Percentiles rank a stretch among this genome's conserved stretches.
These are phyloP conservation scores for Drosophila kohkoa DNA, from an alignment of 1,140 invertebrate species.

Conservation along the genomic window DNA sequence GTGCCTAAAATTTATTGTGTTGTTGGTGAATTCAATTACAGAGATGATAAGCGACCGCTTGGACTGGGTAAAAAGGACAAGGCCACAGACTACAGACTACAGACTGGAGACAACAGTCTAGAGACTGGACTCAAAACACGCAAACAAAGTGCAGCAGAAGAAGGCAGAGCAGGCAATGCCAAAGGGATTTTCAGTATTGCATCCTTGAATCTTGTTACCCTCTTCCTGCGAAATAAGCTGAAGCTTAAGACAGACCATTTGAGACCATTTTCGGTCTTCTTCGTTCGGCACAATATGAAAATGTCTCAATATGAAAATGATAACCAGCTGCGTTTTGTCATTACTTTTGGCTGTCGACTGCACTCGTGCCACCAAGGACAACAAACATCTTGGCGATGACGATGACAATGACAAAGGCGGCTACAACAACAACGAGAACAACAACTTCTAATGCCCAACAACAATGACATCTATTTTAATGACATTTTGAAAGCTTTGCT, in stretches of 20 bases:
- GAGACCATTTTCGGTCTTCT: not conserved
- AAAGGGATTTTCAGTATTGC: constrained; percentile 67
- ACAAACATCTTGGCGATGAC: constrained; percentile 13
- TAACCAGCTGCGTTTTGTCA: constrained; percentile 80
- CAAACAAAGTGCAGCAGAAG: constrained; percentile 4
- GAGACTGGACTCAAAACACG: too few relatives aligned
- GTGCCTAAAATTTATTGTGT: constrained; percentile 81
- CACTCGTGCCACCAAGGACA: constrained; percentile 52
- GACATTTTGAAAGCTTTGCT: constrained; percentile 70
- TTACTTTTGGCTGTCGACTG: constrained; percentile 77
- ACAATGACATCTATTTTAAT: constrained; percentile 73
- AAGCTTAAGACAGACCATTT: constrained; percentile 2
- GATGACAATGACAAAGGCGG: constrained; percentile 41
- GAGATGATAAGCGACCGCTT: constrained; percentile 39
- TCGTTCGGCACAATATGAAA: constrained; percentile 23
- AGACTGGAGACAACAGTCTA: not conserved
- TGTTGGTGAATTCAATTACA: constrained; percentile 69
- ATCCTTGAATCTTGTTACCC: constrained; percentile 53
- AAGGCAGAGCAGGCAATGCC: constrained; percentile 41
- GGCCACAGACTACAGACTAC: constrained; percentile 1
- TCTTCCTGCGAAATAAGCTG: not conserved
- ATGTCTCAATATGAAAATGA: constrained; percentile 83
- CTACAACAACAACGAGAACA: constrained; percentile 19
- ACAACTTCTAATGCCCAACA: constrained; percentile 36
- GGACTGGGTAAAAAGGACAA: constrained; percentile 22